A percentile compares a stretch with the other conserved stretches of the same genome.
These are phyloP conservation scores for Dryococelus australis DNA, from an alignment of 2,888 invertebrate genomes.

Conservation along the genomic window DNA sequence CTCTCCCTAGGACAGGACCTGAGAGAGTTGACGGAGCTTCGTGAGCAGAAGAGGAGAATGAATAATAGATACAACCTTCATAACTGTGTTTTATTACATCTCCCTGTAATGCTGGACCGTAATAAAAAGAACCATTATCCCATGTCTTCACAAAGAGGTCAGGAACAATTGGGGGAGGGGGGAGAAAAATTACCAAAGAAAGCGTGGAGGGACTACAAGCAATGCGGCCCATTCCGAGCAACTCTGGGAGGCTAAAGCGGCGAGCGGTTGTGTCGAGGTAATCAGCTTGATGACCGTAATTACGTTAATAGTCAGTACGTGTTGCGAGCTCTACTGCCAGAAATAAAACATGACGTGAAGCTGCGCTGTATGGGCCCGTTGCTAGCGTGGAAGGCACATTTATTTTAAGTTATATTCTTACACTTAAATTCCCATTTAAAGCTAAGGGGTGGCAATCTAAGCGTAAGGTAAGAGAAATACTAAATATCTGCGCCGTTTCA, in stretches of 20 bases:
- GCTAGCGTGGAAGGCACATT: too few relatives aligned
- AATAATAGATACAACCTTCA: background rate
- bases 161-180: background rate
- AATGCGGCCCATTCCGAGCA: background rate
- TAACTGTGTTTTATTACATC: background rate
- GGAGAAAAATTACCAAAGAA: background rate
- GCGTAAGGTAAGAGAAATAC: too few relatives aligned
- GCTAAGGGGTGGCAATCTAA: too few relatives aligned
- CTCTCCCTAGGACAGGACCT: background rate
- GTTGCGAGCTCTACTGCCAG: background rate
- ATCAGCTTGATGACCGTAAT: conserved; percentile 16
- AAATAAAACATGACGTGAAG: background rate
- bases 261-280: background rate
- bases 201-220: background rate
- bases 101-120: background rate
- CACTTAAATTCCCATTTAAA: too few relatives aligned
- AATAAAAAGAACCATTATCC: background rate
- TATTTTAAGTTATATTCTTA: too few relatives aligned
- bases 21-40: background rate
- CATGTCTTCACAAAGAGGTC: conserved; percentile 10
- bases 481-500: too few relatives aligned
- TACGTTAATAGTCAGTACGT: conserved; percentile 3
- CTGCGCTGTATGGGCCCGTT: too few relatives aligned
- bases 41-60: background rate
- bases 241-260: background rate